These are phyloP conservation scores for Lucifuga dentata DNA, from an alignment of 2,113 vertebrate species.

Conservation along the genomic window DNA sequence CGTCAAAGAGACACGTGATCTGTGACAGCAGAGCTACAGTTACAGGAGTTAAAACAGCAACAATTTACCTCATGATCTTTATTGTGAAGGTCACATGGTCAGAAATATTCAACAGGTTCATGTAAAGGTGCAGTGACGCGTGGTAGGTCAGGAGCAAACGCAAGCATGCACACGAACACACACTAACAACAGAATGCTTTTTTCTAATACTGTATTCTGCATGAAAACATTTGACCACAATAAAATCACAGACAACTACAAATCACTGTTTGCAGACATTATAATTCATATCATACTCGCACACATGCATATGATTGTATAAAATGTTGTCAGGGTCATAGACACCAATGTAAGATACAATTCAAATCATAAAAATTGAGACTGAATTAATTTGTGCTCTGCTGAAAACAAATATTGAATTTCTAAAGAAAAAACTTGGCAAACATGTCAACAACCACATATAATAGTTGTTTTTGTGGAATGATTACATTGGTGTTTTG, in stretches of 20 bases:
- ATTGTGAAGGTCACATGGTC: constrained; percentile 48
- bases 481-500: constrained; percentile 11
- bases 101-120: constrained; percentile 31
- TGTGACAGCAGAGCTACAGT: constrained; percentile 16
- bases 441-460: constrained; percentile 40
- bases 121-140: constrained; percentile 29
- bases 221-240: constrained; percentile 47
- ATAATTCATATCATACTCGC: constrained; percentile 47
- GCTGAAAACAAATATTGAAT: constrained; percentile 26
- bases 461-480: constrained; percentile 19
- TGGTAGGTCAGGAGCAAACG: constrained; percentile 26
- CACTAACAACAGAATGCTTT: constrained; percentile 7
- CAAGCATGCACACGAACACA: constrained; percentile 69
- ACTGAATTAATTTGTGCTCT: constrained; percentile 35
- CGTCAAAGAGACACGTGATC: constrained; percentile 37
- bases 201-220: constrained; percentile 25
- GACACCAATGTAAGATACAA: constrained; percentile 25
- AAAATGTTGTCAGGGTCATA: constrained; percentile 15
- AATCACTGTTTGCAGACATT: constrained; percentile 42
- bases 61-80: constrained; percentile 17
- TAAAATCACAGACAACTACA: constrained; percentile 48
- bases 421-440: constrained; percentile 40
- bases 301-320: constrained; percentile 40
- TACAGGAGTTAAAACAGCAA: constrained; percentile 36
- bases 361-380: background rate